Evolutionary conservation across 2,888 invertebrate genomes (phyloP).

Genomic region (Calameuta filiformis): DNA sequence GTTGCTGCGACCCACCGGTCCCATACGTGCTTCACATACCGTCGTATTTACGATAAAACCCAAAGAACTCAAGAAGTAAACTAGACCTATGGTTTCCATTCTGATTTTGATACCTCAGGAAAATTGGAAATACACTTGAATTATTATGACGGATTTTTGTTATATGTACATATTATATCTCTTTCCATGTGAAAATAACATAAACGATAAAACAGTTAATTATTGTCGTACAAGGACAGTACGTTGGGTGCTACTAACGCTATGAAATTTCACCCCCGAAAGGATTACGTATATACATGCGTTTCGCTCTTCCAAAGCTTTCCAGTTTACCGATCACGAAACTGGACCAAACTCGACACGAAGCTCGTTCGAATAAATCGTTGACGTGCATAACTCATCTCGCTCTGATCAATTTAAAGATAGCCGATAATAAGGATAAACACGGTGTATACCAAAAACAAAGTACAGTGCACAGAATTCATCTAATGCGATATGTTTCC

Average conservation of each 20-base stretch:
- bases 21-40: not conserved
- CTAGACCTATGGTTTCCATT: not conserved
- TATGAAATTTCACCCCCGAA: not conserved
- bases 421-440: not conserved
- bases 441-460: not conserved
- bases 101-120: not conserved
- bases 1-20: not conserved
- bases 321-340: not conserved
- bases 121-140: not conserved
- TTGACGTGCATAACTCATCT: not conserved
- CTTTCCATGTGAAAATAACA: not conserved
- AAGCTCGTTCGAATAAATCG: not conserved
- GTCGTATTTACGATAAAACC: not conserved
- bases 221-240: not conserved
- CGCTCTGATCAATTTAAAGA: not conserved
- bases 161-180: not conserved
- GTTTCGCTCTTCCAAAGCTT: not conserved
- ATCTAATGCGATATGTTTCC: not conserved
- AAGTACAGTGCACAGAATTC: not conserved
- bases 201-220: not conserved
- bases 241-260: not conserved
- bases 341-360: not conserved
- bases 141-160: not conserved
- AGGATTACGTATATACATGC: not conserved
- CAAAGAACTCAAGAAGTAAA: not conserved